Evolutionary conservation across 2,113 vertebrate genomes (phyloP).

Genomic region (Zosterops borbonicus): DNA sequence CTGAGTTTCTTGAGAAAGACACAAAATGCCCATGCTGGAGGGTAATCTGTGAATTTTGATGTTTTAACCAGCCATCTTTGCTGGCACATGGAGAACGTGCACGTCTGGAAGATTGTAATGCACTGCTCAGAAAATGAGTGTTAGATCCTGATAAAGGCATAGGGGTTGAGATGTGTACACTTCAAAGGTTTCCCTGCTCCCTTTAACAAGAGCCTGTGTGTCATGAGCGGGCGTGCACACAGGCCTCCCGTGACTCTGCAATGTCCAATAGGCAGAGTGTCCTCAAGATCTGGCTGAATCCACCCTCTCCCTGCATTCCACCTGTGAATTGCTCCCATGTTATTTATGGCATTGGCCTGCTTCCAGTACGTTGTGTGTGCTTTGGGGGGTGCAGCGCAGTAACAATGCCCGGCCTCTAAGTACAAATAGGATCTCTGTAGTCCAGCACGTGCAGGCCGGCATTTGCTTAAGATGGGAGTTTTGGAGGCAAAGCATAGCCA

Average conservation of each 20-base stretch:
- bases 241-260: neutral
- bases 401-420: neutral
- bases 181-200: neutral
- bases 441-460: neutral
- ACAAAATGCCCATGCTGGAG: neutral
- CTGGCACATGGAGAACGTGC: neutral
- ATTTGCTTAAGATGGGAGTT: neutral
- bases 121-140: neutral
- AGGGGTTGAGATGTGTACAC: neutral
- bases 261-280: neutral
- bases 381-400: neutral
- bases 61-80: neutral
- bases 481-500: neutral
- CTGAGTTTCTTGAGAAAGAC: neutral
- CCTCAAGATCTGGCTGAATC: conserved; percentile 1
- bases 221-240: neutral
- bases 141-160: neutral
- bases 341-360: neutral
- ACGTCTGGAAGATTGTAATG: neutral
- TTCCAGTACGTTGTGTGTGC: neutral
- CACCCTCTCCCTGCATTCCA: conserved; percentile 30
- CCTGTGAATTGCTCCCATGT: neutral
- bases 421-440: conserved; percentile 31
- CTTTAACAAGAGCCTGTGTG: neutral
- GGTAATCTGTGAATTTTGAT: neutral